Evolutionary conservation across 2,113 vertebrate species (phyloP).

Genomic region (Laticauda colubrina): DNA sequence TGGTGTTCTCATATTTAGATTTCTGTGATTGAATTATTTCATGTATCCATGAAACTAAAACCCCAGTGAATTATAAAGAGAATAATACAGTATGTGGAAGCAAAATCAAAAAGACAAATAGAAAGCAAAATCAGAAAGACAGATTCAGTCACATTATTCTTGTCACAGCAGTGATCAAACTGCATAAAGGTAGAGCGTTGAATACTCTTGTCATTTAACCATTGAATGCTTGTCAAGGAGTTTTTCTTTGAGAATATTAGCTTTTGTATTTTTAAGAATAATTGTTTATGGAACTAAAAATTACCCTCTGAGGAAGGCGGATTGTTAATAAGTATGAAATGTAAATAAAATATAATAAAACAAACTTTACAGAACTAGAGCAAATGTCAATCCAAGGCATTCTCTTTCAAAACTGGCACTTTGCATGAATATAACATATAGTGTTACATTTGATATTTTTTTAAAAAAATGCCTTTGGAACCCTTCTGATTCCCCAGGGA

Average conservation of each 20-base stretch:
- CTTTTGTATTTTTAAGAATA: not conserved
- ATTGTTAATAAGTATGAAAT: not conserved
- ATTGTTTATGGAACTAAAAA: not conserved
- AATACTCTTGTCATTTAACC: rapidly evolving
- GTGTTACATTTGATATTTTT: not conserved
- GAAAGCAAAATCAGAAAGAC: not conserved
- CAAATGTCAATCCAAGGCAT: not conserved
- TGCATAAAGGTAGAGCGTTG: rapidly evolving
- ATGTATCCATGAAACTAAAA: not conserved
- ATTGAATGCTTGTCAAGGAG: constrained; percentile 1
- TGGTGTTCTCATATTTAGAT: not conserved
- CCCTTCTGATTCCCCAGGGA: not conserved
- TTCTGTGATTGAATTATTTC: not conserved
- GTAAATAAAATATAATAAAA: not conserved
- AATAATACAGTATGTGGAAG: not conserved
- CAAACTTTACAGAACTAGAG: not conserved
- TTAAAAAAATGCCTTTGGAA: not conserved
- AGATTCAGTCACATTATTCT: not conserved
- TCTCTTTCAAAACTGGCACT: not conserved
- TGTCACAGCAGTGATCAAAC: not conserved
- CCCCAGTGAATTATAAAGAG: not conserved
- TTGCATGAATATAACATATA: not conserved
- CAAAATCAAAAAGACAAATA: not conserved
- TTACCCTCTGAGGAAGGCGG: not conserved
- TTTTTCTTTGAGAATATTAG: not conserved